These are phyloP conservation scores for Nycticryphes semicollaris DNA, from an alignment of 2,113 vertebrate genomes.

Conservation along the genomic window DNA sequence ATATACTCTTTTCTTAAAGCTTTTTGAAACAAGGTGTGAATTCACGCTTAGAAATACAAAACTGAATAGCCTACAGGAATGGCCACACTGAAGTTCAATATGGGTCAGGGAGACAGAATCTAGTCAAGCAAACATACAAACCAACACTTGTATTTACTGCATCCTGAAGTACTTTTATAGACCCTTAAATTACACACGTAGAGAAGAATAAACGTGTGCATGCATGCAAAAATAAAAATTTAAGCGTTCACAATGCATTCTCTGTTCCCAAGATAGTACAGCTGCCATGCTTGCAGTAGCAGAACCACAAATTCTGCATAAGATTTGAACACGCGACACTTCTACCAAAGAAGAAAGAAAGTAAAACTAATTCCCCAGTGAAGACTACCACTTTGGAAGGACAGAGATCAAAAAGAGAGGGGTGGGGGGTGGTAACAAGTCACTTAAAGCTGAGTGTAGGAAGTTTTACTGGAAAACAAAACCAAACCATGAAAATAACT, in stretches of 20 bases:
- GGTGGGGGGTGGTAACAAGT: not conserved
- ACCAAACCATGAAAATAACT: not conserved
- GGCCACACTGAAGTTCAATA: not conserved
- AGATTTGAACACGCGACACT: not conserved
- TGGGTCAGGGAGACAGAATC: not conserved
- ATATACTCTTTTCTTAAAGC: not conserved
- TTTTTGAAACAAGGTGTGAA: not conserved
- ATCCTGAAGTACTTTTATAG: not conserved
- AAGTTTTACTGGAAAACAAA: not conserved
- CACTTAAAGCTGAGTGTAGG: not conserved
- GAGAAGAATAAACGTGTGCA: not conserved
- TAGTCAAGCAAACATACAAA: not conserved
- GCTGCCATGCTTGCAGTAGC: not conserved
- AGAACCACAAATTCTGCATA: not conserved
- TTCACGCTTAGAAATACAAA: not conserved
- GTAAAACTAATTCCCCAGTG: not conserved
- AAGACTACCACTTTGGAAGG: not conserved
- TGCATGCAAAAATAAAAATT: not conserved
- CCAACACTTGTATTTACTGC: not conserved
- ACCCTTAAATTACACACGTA: not conserved
- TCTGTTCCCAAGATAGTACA: not conserved
- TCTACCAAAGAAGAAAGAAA: not conserved
- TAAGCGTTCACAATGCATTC: not conserved
- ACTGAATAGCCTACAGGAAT: not conserved
- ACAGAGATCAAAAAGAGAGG: not conserved